A percentile compares a stretch with the other conserved stretches of the same genome.
These are phyloP conservation scores for Lutjanus argentimaculatus DNA, from an alignment of 2,797 vertebrate species.

Conservation along the genomic window DNA sequence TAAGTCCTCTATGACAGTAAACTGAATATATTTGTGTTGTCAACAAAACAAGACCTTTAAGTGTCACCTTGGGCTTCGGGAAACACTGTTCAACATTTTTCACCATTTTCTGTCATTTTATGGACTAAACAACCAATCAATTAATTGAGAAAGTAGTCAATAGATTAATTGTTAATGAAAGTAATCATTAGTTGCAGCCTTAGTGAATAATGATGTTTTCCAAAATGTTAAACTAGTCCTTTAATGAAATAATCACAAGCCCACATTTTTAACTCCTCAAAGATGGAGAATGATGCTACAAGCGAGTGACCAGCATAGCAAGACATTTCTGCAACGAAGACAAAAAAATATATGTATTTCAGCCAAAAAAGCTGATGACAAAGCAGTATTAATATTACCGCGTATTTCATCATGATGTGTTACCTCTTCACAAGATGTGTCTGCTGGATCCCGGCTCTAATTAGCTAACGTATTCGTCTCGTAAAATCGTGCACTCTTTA, in stretches of 20 bases:
- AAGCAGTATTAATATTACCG: slow-evolving; percentile 60
- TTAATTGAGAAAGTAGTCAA: no score
- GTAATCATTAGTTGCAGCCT: no score
- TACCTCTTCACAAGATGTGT: slow-evolving; percentile 43
- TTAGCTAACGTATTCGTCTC: slow-evolving; percentile 71
- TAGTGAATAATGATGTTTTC: not conserved
- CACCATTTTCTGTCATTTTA: no score
- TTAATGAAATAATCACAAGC: slow-evolving; percentile 11
- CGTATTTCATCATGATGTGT: slow-evolving; percentile 56
- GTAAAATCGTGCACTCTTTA: slow-evolving; percentile 65
- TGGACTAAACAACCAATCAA: no score
- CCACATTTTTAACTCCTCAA: slow-evolving; percentile 13
- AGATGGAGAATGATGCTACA: slow-evolving; percentile 9
- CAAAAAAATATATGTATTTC: slow-evolving; percentile 7
- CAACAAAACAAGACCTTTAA: no score
- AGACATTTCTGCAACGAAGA: slow-evolving; percentile 44
- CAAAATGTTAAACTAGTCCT: slow-evolving; percentile 18
- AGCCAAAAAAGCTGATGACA: slow-evolving; percentile 63
- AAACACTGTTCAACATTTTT: no score
- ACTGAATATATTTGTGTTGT: no score
- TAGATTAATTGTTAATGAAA: no score
- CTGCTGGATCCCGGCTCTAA: slow-evolving; percentile 62
- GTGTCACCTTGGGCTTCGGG: no score
- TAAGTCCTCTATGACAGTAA: no score
- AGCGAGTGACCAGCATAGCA: not conserved